These are phyloP conservation scores for Leptodactylus fuscus DNA, from an alignment of 2,113 vertebrate genomes.

Conservation along the genomic window DNA sequence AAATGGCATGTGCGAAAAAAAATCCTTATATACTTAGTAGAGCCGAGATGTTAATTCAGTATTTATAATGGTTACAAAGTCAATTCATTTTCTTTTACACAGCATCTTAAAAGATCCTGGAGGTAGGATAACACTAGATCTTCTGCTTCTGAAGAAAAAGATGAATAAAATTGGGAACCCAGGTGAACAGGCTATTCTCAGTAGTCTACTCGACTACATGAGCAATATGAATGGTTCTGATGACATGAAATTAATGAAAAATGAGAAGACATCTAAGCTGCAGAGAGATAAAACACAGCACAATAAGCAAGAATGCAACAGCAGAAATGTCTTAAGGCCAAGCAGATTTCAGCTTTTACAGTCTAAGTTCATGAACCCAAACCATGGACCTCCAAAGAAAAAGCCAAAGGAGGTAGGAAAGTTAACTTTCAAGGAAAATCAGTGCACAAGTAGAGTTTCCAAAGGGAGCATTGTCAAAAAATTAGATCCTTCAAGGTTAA, in stretches of 20 bases:
- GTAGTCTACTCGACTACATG: conserved; percentile 82
- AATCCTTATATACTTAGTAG: neutral
- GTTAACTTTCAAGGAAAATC: conserved; percentile 74
- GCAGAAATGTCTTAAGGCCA: conserved; percentile 63
- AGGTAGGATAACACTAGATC: conserved; percentile 66
- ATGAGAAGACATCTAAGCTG: conserved; percentile 61
- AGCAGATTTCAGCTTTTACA: conserved; percentile 88
- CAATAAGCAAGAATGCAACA: conserved; percentile 51
- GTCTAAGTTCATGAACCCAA: conserved; percentile 82
- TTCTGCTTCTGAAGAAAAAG: conserved; percentile 77
- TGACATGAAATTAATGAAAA: conserved; percentile 58
- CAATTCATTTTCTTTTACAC: conserved; percentile 74
- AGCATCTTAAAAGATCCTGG: conserved; percentile 68
- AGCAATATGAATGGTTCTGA: conserved; percentile 53
- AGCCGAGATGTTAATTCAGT: conserved; percentile 57
- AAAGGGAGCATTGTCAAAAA: conserved; percentile 66
- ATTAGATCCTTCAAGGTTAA: conserved; percentile 64
- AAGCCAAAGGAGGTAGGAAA: conserved; percentile 83
- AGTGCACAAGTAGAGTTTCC: conserved; percentile 56
- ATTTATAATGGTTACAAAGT: conserved; percentile 62
- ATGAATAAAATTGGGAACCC: conserved; percentile 69
- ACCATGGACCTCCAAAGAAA: conserved; percentile 75
- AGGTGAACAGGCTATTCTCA: conserved; percentile 78
- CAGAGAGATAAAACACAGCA: conserved; percentile 61
- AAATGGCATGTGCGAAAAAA: too few species aligned